A percentile compares a stretch with the other conserved stretches of the same genome.
Evolutionary conservation across 2,113 vertebrate species (phyloP).

Genomic region (Nettapus auritus): DNA sequence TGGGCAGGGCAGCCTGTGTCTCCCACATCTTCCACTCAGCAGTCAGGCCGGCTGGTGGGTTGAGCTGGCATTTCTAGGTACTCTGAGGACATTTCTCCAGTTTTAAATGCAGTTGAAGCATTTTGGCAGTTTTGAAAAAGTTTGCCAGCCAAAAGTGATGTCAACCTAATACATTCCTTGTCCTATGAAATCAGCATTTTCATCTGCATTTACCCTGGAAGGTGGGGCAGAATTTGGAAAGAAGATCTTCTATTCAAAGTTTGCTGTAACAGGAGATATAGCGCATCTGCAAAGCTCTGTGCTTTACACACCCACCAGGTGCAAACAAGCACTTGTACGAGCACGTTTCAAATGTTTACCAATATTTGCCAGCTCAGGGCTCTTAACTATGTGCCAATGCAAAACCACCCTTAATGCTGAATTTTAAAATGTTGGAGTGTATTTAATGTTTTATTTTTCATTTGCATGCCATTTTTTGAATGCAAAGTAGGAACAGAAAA

Average conservation of each 20-base stretch:
- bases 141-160: neutral
- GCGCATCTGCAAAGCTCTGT: neutral
- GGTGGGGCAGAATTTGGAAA: neutral
- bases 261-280: neutral
- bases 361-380: neutral
- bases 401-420: neutral
- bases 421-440: neutral
- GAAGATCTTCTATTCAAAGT: neutral
- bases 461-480: neutral
- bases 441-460: neutral
- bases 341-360: neutral
- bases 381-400: neutral
- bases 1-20: fast-evolving
- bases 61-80: neutral
- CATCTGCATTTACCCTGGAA: neutral
- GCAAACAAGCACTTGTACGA: neutral
- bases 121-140: neutral
- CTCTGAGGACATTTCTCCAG: neutral
- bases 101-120: neutral
- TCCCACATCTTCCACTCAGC: neutral
- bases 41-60: neutral
- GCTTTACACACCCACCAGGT: neutral
- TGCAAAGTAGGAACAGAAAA: neutral
- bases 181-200: neutral
- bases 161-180: neutral